phyloP scores from a whole-genome alignment of 2,888 invertebrate species.

The Tachina fera region DNA sequence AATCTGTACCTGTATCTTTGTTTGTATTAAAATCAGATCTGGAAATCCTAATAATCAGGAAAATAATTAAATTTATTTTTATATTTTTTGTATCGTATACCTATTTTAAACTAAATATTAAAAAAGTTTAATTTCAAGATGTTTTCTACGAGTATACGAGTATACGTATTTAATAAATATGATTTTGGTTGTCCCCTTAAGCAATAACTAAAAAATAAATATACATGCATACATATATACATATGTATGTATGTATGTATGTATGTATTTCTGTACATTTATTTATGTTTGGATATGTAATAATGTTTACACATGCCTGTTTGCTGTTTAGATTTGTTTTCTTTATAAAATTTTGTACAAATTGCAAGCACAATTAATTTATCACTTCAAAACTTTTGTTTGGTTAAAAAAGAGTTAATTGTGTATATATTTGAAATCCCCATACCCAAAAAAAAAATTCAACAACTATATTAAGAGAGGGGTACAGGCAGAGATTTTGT shows the following conservation, averaged over 20 bases:
- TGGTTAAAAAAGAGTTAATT: conserved; percentile 2
- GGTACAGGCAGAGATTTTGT: conserved; percentile 1
- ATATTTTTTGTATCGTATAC: too few relatives aligned
- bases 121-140: too few relatives aligned
- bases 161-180: too few relatives aligned
- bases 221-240: too few relatives aligned
- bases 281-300: background rate
- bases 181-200: background rate
- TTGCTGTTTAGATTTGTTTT: background rate
- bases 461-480: conserved; percentile 16
- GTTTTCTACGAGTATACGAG: too few relatives aligned
- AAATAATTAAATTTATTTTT: too few relatives aligned
- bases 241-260: too few relatives aligned
- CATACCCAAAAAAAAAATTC: conserved; percentile 6
- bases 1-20: too few relatives aligned
- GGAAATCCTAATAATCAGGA: too few relatives aligned
- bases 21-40: too few relatives aligned
- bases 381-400: conserved; percentile 8
- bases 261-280: too few relatives aligned
- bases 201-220: background rate
- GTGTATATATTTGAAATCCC: conserved; percentile 33
- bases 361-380: conserved; percentile 29
- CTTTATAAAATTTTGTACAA: background rate
- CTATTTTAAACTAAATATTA: too few relatives aligned
- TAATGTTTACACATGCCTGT: conserved; percentile 3